Conservation (phyloP, 35 echinoderm and acorn worm species). For the Chiridota heheva region DNA sequence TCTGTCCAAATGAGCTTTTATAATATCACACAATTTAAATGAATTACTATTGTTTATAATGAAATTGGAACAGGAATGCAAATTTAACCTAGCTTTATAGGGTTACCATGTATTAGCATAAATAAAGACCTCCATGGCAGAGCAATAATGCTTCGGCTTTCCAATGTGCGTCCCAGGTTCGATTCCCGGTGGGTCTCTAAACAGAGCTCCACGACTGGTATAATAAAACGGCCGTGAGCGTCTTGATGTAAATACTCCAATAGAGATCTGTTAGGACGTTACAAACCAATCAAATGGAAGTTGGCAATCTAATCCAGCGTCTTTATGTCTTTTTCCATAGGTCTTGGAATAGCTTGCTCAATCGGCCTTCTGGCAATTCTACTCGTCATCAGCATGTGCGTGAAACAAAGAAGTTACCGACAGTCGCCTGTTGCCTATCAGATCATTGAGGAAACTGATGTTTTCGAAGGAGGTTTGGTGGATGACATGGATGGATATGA, state of each 20-base stretch:
- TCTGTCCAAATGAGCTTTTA: too few relatives aligned
- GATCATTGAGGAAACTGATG: conserved; percentile 64
- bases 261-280: not conserved
- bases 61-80: too few relatives aligned
- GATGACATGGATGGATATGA: too few relatives aligned
- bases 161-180: not conserved
- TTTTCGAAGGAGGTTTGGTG: too few relatives aligned
- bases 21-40: too few relatives aligned
- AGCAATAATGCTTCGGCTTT: not conserved
- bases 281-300: not conserved
- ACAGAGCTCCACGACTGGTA: not conserved
- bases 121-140: not conserved
- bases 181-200: too few relatives aligned
- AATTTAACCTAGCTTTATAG: not conserved
- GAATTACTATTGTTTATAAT: too few relatives aligned
- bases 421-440: conserved; percentile 45
- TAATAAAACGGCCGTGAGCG: not conserved
- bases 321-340: conserved; percentile 16
- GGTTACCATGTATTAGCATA: not conserved
- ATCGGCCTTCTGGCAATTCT: conserved; percentile 33
- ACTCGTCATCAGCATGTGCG: conserved; percentile 60
- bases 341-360: conserved; percentile 37
- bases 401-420: conserved; percentile 63
- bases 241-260: too few relatives aligned
- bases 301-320: not conserved